phyloP scores from a whole-genome alignment of 2,113 vertebrate genomes.

The Astatoreochromis straeleni region DNA sequence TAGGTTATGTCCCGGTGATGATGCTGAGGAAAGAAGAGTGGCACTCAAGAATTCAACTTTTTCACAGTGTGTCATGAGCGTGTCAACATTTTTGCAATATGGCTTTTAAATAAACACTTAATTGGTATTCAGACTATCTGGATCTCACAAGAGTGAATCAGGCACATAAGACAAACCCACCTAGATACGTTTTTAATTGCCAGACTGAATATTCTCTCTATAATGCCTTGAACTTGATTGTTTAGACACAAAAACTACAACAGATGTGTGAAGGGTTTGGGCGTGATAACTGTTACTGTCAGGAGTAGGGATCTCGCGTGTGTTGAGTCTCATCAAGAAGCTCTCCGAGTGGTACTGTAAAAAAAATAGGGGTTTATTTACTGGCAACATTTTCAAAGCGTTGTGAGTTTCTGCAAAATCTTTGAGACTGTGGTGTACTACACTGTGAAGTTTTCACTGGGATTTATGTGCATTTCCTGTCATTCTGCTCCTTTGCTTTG shows the following conservation, averaged over 20 bases:
- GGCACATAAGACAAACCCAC: not conserved
- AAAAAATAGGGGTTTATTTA: not conserved
- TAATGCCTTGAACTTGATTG: conserved; percentile 4
- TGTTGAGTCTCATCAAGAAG: not conserved
- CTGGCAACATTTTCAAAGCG: not conserved
- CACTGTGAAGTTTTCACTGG: conserved; percentile 34
- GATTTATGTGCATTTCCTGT: conserved; percentile 8
- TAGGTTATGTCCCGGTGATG: not conserved
- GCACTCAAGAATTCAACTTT: not conserved
- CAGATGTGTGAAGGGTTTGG: not conserved
- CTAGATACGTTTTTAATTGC: not conserved
- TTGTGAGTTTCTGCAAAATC: not conserved
- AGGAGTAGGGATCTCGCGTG: not conserved
- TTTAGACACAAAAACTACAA: not conserved
- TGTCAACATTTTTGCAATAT: conserved; percentile 3
- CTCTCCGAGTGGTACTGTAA: not conserved
- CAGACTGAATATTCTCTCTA: conserved; percentile 11
- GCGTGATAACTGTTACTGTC: not conserved
- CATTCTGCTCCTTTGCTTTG: conserved; percentile 10
- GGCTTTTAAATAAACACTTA: not conserved
- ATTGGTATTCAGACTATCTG: not conserved
- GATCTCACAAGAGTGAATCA: not conserved
- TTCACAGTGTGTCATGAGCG: conserved; percentile 16
- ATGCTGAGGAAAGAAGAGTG: not conserved
- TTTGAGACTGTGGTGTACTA: not conserved